Conservation (phyloP, 2,113 vertebrate genomes). For the Amblyopsis rosae region DNA sequence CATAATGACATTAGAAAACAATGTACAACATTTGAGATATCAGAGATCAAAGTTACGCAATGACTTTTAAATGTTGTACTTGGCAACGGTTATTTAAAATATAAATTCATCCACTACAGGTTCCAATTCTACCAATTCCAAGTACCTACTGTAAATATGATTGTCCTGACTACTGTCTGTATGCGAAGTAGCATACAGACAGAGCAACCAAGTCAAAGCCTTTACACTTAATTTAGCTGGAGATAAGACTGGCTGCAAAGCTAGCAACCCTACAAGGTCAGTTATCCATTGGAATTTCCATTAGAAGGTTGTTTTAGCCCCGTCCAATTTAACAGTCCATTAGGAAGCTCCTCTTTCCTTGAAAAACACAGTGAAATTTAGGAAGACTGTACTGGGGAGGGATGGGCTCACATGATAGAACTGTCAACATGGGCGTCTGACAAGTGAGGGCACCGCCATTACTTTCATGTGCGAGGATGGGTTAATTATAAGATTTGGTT, state of each 20-base stretch:
- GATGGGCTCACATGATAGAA: constrained; percentile 67
- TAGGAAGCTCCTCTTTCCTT: constrained; percentile 61
- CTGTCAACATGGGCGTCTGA: constrained; percentile 67
- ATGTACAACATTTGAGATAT: too few species aligned
- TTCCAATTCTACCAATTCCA: too few species aligned
- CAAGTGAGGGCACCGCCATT: constrained; percentile 67
- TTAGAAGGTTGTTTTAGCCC: constrained; percentile 22
- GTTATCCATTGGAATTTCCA: constrained; percentile 27
- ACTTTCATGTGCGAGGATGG: constrained; percentile 73
- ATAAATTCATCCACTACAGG: too few species aligned
- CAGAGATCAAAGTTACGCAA: too few species aligned
- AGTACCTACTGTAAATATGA: too few species aligned
- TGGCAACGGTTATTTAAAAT: too few species aligned
- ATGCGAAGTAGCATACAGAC: neutral
- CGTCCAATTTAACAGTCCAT: constrained; percentile 34
- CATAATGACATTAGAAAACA: too few species aligned
- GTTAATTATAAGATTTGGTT: constrained; percentile 81
- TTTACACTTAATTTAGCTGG: neutral
- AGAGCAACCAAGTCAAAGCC: neutral
- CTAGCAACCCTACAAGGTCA: constrained; percentile 51
- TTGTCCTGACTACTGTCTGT: too few species aligned
- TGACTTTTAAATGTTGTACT: too few species aligned
- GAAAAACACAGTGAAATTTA: constrained; percentile 51
- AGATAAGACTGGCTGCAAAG: constrained; percentile 14
- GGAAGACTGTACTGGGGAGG: constrained; percentile 38